A percentile compares a stretch with the other conserved stretches of the same genome.
Evolutionary conservation across 2,113 vertebrate genomes (phyloP).

Genomic region (Excalfactoria chinensis): DNA sequence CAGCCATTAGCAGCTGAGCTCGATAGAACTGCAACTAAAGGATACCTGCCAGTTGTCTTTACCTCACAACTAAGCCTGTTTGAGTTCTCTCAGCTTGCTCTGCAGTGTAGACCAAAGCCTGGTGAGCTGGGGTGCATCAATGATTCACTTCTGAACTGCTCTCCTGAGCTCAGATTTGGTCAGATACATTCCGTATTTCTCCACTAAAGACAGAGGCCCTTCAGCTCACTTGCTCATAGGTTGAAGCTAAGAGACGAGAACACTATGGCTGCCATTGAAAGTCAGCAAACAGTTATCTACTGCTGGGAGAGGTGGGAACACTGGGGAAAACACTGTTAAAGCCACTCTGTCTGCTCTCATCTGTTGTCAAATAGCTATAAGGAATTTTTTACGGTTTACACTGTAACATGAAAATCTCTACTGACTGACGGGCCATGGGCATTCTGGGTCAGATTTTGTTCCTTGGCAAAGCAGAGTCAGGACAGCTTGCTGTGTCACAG

Average conservation of each 20-base stretch:
- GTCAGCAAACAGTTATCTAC: not conserved
- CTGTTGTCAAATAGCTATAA: not conserved
- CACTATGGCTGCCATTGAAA: not conserved
- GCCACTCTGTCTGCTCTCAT: not conserved
- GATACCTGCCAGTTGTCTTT: not conserved
- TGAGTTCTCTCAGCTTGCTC: not conserved
- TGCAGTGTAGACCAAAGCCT: not conserved
- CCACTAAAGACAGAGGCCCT: not conserved
- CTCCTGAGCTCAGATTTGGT: not conserved
- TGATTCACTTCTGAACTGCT: not conserved
- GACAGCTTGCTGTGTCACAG: slow-evolving; percentile 65
- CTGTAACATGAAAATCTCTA: slow-evolving; percentile 13
- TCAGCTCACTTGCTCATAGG: not conserved
- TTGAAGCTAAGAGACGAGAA: not conserved
- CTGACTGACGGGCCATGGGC: not conserved
- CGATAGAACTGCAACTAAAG: not conserved
- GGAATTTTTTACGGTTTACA: not conserved
- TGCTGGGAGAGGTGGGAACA: not conserved
- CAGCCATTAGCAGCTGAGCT: not conserved
- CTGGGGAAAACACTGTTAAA: not conserved
- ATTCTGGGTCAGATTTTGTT: slow-evolving; percentile 42
- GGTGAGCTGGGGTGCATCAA: not conserved
- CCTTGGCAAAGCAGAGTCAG: slow-evolving; percentile 37
- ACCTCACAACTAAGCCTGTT: not conserved
- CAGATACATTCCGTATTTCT: not conserved